phyloP scores from a whole-genome alignment of 2,797 vertebrate genomes.

The Eospalax fontanierii region DNA sequence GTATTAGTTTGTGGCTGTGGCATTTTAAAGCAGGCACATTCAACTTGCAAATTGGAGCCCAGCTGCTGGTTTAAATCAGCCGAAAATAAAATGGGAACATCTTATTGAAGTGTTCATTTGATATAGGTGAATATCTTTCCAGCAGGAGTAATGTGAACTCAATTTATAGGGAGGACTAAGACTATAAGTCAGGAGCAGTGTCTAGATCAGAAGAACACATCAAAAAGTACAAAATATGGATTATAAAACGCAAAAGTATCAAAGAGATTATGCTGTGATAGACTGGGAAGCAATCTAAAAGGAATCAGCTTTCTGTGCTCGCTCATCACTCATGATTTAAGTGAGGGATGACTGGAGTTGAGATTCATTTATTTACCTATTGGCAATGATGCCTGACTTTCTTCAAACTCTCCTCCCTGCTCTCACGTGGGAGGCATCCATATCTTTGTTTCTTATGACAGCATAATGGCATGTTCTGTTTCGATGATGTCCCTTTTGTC shows the following conservation, averaged over 20 bases:
- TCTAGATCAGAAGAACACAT: constrained; percentile 73
- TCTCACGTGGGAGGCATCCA: constrained; percentile 40
- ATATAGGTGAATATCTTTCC: constrained; percentile 75
- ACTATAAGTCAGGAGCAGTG: constrained; percentile 47
- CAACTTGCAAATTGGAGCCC: constrained; percentile 80
- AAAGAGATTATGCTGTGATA: constrained; percentile 48
- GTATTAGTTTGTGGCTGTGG: constrained; percentile 76
- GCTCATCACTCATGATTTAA: constrained; percentile 66
- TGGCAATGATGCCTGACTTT: constrained; percentile 74
- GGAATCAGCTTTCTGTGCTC: constrained; percentile 67
- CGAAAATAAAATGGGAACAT: constrained; percentile 81
- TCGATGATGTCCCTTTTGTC: constrained; percentile 63
- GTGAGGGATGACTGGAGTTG: constrained; percentile 60
- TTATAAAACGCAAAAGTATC: constrained; percentile 66
- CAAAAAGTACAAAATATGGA: constrained; percentile 63
- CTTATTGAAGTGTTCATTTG: constrained; percentile 77
- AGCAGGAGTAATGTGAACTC: constrained; percentile 67
- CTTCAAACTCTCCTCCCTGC: constrained; percentile 50
- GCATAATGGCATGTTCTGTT: constrained; percentile 61
- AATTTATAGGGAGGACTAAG: constrained; percentile 41
- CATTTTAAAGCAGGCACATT: constrained; percentile 80
- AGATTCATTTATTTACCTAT: constrained; percentile 83
- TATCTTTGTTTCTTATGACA: constrained; percentile 73
- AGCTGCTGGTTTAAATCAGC: constrained; percentile 82
- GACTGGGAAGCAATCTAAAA: constrained; percentile 57